Evolutionary conservation across 2,113 vertebrate species (phyloP).

Genomic region (Petrocephalus zakoni): DNA sequence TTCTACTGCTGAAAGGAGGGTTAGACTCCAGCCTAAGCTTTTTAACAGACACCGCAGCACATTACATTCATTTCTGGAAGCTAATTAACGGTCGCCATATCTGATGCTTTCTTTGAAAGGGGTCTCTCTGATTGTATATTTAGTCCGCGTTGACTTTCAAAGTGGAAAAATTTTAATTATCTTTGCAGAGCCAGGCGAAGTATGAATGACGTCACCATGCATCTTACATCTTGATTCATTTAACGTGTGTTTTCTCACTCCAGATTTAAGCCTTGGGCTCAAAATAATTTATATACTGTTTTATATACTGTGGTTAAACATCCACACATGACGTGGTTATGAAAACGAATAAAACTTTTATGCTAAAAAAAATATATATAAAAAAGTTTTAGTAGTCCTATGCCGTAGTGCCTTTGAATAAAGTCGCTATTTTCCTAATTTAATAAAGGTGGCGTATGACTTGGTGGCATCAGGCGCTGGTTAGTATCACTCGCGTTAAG

Average conservation of each 20-base stretch:
- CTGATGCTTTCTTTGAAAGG: not conserved
- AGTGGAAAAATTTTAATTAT: not conserved
- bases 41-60: not conserved
- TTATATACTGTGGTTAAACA: constrained; percentile 7
- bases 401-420: not conserved
- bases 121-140: not conserved
- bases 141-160: not conserved
- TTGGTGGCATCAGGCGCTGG: not conserved
- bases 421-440: not conserved
- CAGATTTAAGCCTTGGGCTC: not conserved
- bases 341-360: not conserved
- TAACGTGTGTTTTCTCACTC: constrained; percentile 10
- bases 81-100: not conserved
- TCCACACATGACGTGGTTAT: not conserved
- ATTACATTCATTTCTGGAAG: not conserved
- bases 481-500: not conserved
- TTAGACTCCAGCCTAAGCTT: not conserved
- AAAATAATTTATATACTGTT: not conserved
- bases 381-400: not conserved
- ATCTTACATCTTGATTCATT: constrained; percentile 10
- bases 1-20: not conserved
- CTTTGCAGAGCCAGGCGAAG: not conserved
- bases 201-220: not conserved
- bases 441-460: not conserved
- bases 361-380: too few species aligned